Evolutionary conservation across 2,113 vertebrate genomes (phyloP), one percentile per base, ranked within the genome.

Genomic region (Eurypyga helias): DNA sequence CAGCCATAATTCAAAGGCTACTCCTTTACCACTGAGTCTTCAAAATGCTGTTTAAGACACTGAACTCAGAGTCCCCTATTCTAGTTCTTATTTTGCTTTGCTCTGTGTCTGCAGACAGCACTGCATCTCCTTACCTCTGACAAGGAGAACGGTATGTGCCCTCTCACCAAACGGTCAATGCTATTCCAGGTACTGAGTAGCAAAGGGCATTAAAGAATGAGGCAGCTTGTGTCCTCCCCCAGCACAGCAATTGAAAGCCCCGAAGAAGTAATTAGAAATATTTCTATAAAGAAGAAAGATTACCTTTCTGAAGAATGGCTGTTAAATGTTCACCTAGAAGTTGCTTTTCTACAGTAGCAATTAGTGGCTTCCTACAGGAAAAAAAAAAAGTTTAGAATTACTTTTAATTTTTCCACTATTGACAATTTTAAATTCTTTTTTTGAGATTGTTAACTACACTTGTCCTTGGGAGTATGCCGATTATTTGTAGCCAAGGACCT

Each of bases 321-420:
- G 99, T 99, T 98, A 99, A 98, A 97, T 99, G 99, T 99, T 99
- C 99, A 97, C 99, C 99, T 95, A 99, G 98, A 95, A 99, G 97
- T 90, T 99, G 99, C 93, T 99, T 99, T 98, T 99, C 99, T 97
- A 99, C 99, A 87, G 99, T 99, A 88, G 99, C 99, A 97, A 99
- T 99, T 96, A 99, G 99, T 83, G 99, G 99, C 98, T 99, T 99
- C 98, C 99, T 99, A 97, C 49, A 97, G 96, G 83, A 96, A 66
- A 98, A 84, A 96, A 66, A 98, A 41, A 94, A 93, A 1, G 43
- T 96, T 97, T 90, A 98, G 87, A 97, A 97, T 98, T 98, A 98
- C 24, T 96, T 78, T 96, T 95, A 87, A 62, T 95, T 96, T 87
- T 92, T 58, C 95, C 45, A 73, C 78, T 88, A 91, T 7, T 86